Percentiles rank a stretch among this genome's conserved stretches.
phyloP scores from a whole-genome alignment of 92 coral and sea anemone genomes.

The Porites lobata region DNA sequence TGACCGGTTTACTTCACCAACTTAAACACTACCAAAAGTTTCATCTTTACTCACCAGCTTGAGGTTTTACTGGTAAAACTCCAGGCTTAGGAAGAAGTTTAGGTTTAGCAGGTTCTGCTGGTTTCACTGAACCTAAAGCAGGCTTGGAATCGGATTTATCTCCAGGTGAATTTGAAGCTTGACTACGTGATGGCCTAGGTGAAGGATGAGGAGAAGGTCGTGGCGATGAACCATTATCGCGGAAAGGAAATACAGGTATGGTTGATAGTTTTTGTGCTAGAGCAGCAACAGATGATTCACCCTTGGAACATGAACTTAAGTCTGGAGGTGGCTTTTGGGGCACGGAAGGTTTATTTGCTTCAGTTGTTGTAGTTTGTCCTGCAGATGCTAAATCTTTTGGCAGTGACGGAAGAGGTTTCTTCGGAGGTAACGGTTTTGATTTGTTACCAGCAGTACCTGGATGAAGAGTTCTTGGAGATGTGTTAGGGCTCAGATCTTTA shows the following conservation, averaged over 20 bases:
- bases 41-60: conserved; percentile 4
- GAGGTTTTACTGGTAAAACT: conserved; percentile 6
- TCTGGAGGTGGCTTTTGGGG: conserved; percentile 37
- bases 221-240: conserved; percentile 15
- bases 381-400: conserved; percentile 29
- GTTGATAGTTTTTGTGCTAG: conserved; percentile 46
- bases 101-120: conserved; percentile 21
- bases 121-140: background rate
- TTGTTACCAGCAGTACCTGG: background rate
- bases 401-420: conserved; percentile 66
- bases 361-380: background rate
- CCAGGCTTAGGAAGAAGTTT: conserved; percentile 43
- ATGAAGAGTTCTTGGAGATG: conserved; percentile 15
- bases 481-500: background rate
- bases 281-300: conserved; percentile 35
- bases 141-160: background rate
- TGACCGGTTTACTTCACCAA: too few species aligned
- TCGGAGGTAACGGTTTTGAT: conserved; percentile 66
- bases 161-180: background rate
- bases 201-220: conserved; percentile 57
- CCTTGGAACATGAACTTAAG: background rate
- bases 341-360: conserved; percentile 23
- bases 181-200: conserved; percentile 44
- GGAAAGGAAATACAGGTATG: conserved; percentile 50
- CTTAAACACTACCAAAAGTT: background rate